These are phyloP conservation scores for Spialia ferax DNA, from an alignment of 2,888 invertebrate species.

Conservation along the genomic window DNA sequence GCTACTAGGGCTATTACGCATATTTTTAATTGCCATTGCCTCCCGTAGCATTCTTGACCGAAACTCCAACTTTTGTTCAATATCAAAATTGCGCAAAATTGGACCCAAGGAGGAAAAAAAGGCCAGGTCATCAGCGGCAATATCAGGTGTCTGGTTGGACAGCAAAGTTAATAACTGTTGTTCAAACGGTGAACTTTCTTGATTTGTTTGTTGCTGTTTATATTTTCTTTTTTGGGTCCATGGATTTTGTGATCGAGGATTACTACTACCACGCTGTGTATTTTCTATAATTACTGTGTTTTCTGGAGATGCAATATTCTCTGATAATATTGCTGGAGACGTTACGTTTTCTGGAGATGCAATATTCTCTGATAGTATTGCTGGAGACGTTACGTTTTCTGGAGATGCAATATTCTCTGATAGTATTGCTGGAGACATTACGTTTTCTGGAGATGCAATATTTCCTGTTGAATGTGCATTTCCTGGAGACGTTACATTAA, in stretches of 20 bases:
- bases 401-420: constrained; percentile 34
- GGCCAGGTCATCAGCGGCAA: constrained; percentile 47
- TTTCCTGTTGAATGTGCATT: constrained; percentile 20
- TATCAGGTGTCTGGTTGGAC: constrained; percentile 47
- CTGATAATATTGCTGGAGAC: neutral
- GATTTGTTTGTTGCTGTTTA: constrained; percentile 31
- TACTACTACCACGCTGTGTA: constrained; percentile 4
- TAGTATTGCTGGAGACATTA: constrained; percentile 43
- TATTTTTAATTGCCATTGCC: constrained; percentile 45
- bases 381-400: constrained; percentile 30
- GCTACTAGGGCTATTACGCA: constrained; percentile 43
- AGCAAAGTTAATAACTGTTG: constrained; percentile 46
- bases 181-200: constrained; percentile 41
- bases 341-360: neutral
- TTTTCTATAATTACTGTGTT: constrained; percentile 4
- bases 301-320: constrained; percentile 1
- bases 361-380: too few relatives aligned
- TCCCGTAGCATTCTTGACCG: constrained; percentile 48
- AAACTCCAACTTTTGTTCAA: constrained; percentile 49
- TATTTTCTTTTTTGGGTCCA: constrained; percentile 42
- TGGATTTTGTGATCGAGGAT: constrained; percentile 42
- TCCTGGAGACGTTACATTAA: constrained; percentile 39
- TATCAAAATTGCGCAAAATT: constrained; percentile 47
- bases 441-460: constrained; percentile 36
- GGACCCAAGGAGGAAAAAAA: constrained; percentile 50